A percentile compares a stretch with the other conserved stretches of the same genome.
Evolutionary conservation across 2,797 vertebrate species (phyloP).

Genomic region (Typhlichthys eigenmanni): DNA sequence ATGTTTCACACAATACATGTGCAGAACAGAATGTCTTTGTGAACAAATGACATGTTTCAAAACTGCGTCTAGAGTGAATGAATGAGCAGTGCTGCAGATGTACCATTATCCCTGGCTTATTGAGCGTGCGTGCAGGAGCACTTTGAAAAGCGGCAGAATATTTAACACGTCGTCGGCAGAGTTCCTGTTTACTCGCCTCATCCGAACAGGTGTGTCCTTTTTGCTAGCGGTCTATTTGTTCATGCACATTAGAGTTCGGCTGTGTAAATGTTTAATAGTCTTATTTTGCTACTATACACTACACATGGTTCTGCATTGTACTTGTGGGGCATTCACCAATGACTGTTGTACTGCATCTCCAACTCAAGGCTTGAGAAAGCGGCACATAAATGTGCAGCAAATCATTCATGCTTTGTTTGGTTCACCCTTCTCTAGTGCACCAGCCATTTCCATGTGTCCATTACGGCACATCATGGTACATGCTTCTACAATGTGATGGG

Average conservation of each 20-base stretch:
- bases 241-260: conserved; percentile 8
- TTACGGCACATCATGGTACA: no score
- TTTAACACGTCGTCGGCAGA: conserved; percentile 36
- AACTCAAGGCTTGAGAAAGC: no score
- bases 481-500: no score
- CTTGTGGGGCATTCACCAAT: no score
- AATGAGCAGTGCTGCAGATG: conserved; percentile 59
- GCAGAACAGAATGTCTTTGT: conserved; percentile 25
- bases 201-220: conserved; percentile 25
- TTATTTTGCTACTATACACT: no score
- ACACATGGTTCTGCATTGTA: no score
- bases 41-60: background rate
- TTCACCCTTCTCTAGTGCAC: no score
- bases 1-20: background rate
- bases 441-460: no score
- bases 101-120: conserved; percentile 39
- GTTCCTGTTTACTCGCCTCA: background rate
- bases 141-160: conserved; percentile 24
- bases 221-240: background rate
- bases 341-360: no score
- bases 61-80: conserved; percentile 35
- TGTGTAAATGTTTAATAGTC: no score
- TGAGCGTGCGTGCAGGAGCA: conserved; percentile 29
- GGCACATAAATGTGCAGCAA: no score
- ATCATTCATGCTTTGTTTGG: no score